Base-by-base conservation (phyloP, 2,888 invertebrate species). In the Thalpophila matura region DNA sequence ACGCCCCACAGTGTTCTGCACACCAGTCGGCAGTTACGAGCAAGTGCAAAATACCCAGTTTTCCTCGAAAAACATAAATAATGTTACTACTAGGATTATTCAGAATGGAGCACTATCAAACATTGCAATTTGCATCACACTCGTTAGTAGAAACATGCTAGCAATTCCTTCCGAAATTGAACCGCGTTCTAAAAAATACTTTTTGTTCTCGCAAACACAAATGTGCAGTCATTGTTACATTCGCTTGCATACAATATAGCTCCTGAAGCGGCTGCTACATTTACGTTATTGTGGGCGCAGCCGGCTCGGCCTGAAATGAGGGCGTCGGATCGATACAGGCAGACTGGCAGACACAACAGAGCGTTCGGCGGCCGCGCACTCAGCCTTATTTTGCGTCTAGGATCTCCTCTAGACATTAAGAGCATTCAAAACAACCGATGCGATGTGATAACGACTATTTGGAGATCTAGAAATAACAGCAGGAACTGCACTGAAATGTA, bases 241-340 rank as follows among this genome's bases (percentile, higher is more conserved):
- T 71, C 42, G 56, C 50, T 43, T 71, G 74, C 77, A 79, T 68
- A 66, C 63, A n/a, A n/a, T n/a, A 84, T 85, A 84, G 79, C 84
- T 81, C 82, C 82, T 85, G 86, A 83, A 85, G 83, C 82, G 79
- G 82, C 74, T 77, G 79, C 80, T 86, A 86, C 83, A 84, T 88
- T 87, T 83, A 77, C 79, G 79, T 75, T 74, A 70, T 82, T 83
- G 82, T 87, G 88, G 89, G 89, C 91, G 89, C 89, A 91, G 90
- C 87, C 87, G 90, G 89, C 87, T 86, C 82, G 82, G 69, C 43
- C 84, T 85, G 90, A 89, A 93, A 92, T 82, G 94, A 92, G 95
- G 95, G 92, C 95, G 94, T 87, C 92, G 89, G 95, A 95, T 96
- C 96, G 95, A 96, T 96, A 86, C 88, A 91, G 45, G 74, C 63